Base-by-base conservation (phyloP, 2,888 invertebrate species). In the Spodoptera exigua region DNA sequence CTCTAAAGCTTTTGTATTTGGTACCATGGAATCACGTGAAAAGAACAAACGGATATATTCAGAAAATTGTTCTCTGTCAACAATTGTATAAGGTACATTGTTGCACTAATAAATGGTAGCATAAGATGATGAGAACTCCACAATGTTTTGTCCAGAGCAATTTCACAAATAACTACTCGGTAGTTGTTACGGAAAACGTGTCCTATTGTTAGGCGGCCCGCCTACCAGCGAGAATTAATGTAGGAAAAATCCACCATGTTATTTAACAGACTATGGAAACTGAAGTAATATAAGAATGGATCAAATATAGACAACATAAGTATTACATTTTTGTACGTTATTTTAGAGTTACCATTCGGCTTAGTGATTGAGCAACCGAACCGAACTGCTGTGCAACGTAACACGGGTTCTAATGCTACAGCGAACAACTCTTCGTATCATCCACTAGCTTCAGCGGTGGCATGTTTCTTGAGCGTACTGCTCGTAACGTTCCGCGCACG, bases 111-210 rank as follows among this genome's bases (percentile, higher is more conserved):
- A 48, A 27, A 44, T 18, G 11, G 36, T 49, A 37, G 12, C 11
- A 13, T 43, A 51, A 37, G 61, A 36, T 17, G 47, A 16, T 37
- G 21, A 59, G 37, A 35, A 59, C 41, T 35, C 13, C n/a, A 59
- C n/a, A 56, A 44, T 32, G 45, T 41, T 36, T 35, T 16, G 21
- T 34, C 40, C 46, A 18, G 14, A 37, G 63, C 27, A 69, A 64
- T 64, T 64, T 46, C 39, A 37, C 13, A 52, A 69, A 64, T 64
- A 69, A 13, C 45, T 46, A 18, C 52, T 37, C 40, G 37, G 16
- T n/a, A 34, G 34, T 12, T 18, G n/a, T 41, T 41, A 35, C n/a
- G 36, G 12, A 35, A 40, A 46, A 64, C 64, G 41, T 64, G 61
- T 21, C 34, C 44, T 37, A 69, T 52, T 69, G 70, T 69, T 10